Percentiles rank a stretch among this genome's conserved stretches.
Evolutionary conservation across 2,888 invertebrate genomes (phyloP).

Genomic region (Stegana nigrithorax): DNA sequence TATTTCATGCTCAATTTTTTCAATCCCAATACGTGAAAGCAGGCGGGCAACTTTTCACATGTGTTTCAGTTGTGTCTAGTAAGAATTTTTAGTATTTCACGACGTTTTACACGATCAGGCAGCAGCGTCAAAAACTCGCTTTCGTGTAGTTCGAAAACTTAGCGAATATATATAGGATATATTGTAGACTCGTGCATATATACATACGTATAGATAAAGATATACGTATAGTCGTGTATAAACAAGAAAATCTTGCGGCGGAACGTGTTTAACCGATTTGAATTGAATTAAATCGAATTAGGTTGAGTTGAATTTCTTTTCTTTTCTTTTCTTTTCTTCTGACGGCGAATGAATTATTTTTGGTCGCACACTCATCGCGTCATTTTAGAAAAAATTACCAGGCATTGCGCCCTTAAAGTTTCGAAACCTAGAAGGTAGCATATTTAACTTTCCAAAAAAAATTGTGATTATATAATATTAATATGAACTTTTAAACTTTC

Average conservation of each 20-base stretch:
- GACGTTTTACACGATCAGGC: slow-evolving; percentile 37
- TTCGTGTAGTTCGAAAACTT: neutral
- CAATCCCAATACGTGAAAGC: too few relatives aligned
- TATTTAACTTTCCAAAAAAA: neutral
- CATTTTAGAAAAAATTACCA: slow-evolving; percentile 30
- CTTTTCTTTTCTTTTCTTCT: neutral
- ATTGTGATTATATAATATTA: neutral
- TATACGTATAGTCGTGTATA: slow-evolving; percentile 5
- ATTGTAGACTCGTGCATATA: too few relatives aligned
- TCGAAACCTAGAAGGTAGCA: slow-evolving; percentile 7
- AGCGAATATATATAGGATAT: too few relatives aligned
- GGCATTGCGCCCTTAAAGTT: too few relatives aligned
- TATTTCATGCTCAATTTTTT: slow-evolving; percentile 8
- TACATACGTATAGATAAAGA: neutral
- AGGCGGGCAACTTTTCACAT: neutral
- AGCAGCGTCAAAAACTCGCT: too few relatives aligned
- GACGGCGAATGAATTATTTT: slow-evolving; percentile 39
- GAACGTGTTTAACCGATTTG: too few relatives aligned
- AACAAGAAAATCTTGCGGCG: slow-evolving; percentile 13
- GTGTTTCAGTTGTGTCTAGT: slow-evolving; percentile 3
- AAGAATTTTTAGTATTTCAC: slow-evolving; percentile 47
- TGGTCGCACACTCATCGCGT: slow-evolving; percentile 30
- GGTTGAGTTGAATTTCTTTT: neutral
- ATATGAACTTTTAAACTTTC: slow-evolving; percentile 15
- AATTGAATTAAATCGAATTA: too few relatives aligned